Percentiles rank a stretch among this genome's conserved stretches.
Conservation (phyloP, 2,888 invertebrate species). For the Trichopria drosophilae region DNA sequence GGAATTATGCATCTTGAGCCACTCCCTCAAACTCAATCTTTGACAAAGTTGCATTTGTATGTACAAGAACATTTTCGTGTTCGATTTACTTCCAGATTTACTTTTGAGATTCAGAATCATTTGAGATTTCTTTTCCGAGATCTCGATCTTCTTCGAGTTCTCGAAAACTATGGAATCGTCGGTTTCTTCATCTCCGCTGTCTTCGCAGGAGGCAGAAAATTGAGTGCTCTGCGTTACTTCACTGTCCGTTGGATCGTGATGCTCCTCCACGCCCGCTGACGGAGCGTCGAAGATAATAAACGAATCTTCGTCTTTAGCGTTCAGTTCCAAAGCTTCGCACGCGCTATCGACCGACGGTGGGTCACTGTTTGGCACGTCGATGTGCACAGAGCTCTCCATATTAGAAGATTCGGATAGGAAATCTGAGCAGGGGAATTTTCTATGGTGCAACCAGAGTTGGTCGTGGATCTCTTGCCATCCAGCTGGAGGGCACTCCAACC, state of each 20-base stretch:
- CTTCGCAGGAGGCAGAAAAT: too few species aligned
- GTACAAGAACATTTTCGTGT: slow-evolving; percentile 74
- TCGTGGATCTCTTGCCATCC: slow-evolving; percentile 86
- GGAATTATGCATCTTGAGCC: slow-evolving; percentile 65
- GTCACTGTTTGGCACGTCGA: slow-evolving; percentile 46
- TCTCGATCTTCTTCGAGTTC: slow-evolving; percentile 7
- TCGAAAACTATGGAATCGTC: slow-evolving; percentile 34
- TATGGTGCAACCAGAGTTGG: slow-evolving; percentile 62
- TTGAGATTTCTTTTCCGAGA: slow-evolving; percentile 27
- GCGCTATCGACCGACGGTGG: slow-evolving; percentile 51
- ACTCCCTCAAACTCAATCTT: slow-evolving; percentile 86
- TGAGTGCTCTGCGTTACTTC: slow-evolving; percentile 9
- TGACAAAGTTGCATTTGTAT: slow-evolving; percentile 98
- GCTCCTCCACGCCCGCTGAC: too few species aligned
- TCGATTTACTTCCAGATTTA: slow-evolving; percentile 33
- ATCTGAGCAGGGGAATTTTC: slow-evolving; percentile 42
- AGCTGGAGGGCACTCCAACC: slow-evolving; percentile 90
- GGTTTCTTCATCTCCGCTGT: slow-evolving; percentile 23
- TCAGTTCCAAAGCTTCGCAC: slow-evolving; percentile 46
- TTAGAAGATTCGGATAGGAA: slow-evolving; percentile 43
- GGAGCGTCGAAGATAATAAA: slow-evolving; percentile 60
- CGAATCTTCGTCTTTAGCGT: slow-evolving; percentile 52
- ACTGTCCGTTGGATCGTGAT: background rate
- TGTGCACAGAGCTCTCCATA: slow-evolving; percentile 42
- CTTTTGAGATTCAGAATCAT: slow-evolving; percentile 33